These are phyloP conservation scores for Pantherophis guttatus DNA, from an alignment of 2,113 vertebrate genomes.

Conservation along the genomic window DNA sequence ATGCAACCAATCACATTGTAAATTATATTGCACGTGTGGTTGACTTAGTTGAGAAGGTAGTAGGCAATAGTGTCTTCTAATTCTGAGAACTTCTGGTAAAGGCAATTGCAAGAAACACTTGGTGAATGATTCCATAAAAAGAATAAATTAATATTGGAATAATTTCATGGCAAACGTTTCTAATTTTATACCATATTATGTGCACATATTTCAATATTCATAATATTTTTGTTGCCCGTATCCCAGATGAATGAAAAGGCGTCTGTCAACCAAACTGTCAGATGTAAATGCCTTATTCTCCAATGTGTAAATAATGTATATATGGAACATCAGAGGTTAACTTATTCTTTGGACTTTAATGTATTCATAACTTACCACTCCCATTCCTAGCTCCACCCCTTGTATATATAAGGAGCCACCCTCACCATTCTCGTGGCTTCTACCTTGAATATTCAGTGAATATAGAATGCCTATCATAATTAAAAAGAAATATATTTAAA, in stretches of 20 bases:
- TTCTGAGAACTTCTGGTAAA: background rate
- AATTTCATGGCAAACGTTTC: conserved; percentile 1
- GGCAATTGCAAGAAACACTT: background rate
- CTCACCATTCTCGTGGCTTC: too few species aligned
- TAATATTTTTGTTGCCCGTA: conserved; percentile 8
- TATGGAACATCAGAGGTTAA: too few species aligned
- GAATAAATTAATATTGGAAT: background rate
- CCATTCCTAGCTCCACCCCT: too few species aligned
- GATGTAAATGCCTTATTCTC: too few species aligned
- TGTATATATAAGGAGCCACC: too few species aligned
- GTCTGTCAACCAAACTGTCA: conserved; percentile 10
- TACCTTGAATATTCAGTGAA: too few species aligned
- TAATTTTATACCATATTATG: background rate
- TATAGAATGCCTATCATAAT: too few species aligned
- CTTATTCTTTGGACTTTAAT: too few species aligned
- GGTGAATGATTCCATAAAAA: background rate
- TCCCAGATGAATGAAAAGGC: conserved; percentile 53
- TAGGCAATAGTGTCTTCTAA: background rate
- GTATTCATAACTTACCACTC: too few species aligned
- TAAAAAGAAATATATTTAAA: too few species aligned
- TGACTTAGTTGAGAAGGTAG: background rate
- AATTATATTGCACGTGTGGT: background rate
- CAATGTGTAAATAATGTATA: too few species aligned
- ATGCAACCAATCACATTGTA: background rate
- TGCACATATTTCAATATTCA: background rate